Conservation (phyloP, 1,140 invertebrate genomes). For the Agraylea sexmaculata region DNA sequence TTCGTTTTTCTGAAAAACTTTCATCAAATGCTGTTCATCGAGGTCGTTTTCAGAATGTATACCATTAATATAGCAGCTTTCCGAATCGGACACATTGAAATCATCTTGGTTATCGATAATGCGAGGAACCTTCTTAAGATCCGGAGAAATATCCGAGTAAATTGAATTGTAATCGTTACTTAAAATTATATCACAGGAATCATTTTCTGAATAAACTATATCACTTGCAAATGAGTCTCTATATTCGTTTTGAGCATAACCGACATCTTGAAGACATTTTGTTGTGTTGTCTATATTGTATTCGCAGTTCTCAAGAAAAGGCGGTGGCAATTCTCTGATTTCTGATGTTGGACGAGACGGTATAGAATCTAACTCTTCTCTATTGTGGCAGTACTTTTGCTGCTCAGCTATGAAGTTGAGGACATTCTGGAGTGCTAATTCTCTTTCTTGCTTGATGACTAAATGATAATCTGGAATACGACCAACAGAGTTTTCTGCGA, state of each 20-base stretch:
- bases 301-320: slow-evolving; percentile 25
- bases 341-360: slow-evolving; percentile 41
- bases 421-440: slow-evolving; percentile 59
- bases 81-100: slow-evolving; percentile 33
- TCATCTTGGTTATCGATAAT: slow-evolving; percentile 22
- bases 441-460: slow-evolving; percentile 43
- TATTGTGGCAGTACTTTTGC: slow-evolving; percentile 52
- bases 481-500: slow-evolving; percentile 34
- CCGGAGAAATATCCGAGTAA: slow-evolving; percentile 15
- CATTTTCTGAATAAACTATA: slow-evolving; percentile 20
- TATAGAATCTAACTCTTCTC: slow-evolving; percentile 43
- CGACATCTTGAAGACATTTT: slow-evolving; percentile 6
- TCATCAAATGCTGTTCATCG: slow-evolving; percentile 32
- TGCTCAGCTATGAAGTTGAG: slow-evolving; percentile 64
- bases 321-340: slow-evolving; percentile 37
- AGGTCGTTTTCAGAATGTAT: slow-evolving; percentile 36
- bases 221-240: slow-evolving; percentile 14
- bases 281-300: slow-evolving; percentile 28
- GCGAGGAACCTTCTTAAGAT: slow-evolving; percentile 16
- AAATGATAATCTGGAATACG: slow-evolving; percentile 35
- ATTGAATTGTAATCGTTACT: slow-evolving; percentile 18
- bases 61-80: slow-evolving; percentile 22
- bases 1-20: slow-evolving; percentile 39
- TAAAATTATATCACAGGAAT: slow-evolving; percentile 21
- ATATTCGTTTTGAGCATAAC: slow-evolving; percentile 10